phyloP scores from a whole-genome alignment of 2,797 vertebrate genomes.

The Hippoglossus hippoglossus region DNA sequence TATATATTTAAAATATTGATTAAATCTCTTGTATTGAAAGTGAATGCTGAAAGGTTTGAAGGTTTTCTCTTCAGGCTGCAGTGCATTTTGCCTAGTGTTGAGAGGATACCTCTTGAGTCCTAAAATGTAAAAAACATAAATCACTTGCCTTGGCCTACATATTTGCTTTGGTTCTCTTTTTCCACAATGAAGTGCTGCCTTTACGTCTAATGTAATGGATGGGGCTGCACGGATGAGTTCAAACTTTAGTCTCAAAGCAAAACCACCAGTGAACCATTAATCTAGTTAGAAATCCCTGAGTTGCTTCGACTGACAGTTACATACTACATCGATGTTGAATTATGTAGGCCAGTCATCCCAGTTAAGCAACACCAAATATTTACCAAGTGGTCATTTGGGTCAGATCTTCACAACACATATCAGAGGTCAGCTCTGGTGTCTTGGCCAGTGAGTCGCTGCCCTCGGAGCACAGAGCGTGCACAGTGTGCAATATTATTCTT shows the following conservation, averaged over 20 bases:
- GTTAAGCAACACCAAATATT: conserved; percentile 79
- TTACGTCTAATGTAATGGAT: conserved; percentile 31
- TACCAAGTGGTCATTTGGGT: conserved; percentile 75
- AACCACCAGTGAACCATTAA: conserved; percentile 57
- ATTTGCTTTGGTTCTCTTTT: conserved; percentile 6
- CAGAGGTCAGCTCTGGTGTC: conserved; percentile 77
- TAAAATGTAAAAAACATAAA: neutral
- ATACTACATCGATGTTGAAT: conserved; percentile 56
- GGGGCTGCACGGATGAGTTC: conserved; percentile 38
- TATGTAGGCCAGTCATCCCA: conserved; percentile 69
- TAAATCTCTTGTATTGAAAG: neutral
- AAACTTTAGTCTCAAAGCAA: conserved; percentile 47
- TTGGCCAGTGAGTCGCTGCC: conserved; percentile 72
- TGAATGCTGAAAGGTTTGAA: neutral
- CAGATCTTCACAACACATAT: conserved; percentile 75
- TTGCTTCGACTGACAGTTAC: conserved; percentile 45
- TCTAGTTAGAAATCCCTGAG: conserved; percentile 44
- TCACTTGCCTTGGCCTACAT: conserved; percentile 2
- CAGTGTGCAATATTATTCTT: conserved; percentile 78
- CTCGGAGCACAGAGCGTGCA: conserved; percentile 70
- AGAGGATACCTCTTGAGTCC: conserved; percentile 5
- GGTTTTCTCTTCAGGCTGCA: conserved; percentile 1
- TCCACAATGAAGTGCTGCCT: neutral
- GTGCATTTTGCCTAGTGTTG: neutral
- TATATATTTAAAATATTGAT: neutral